Percentiles rank a stretch among this genome's conserved stretches.
Conservation (phyloP, 1,140 invertebrate species). For the Pteromalus puparum region DNA sequence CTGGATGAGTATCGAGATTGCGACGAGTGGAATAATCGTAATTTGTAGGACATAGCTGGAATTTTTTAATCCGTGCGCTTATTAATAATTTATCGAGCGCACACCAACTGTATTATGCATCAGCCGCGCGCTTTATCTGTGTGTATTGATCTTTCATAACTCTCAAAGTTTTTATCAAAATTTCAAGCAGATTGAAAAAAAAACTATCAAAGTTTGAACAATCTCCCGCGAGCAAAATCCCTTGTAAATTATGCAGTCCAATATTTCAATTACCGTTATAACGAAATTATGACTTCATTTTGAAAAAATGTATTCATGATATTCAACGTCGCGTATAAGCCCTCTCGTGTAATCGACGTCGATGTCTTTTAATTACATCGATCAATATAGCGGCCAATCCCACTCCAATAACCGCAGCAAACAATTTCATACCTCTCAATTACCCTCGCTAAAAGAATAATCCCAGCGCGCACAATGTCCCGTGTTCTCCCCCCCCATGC, state of each 20-base stretch:
- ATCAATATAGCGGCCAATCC: neutral
- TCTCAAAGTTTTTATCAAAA: neutral
- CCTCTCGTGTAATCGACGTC: neutral
- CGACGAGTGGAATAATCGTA: neutral
- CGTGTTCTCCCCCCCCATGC: neutral
- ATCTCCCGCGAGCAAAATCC: no score
- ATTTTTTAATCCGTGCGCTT: neutral
- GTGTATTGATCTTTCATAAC: neutral
- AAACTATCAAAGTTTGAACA: no score
- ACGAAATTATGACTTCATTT: neutral
- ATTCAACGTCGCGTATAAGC: neutral
- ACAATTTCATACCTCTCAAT: conserved; percentile 1
- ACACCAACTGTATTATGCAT: neutral
- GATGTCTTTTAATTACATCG: neutral
- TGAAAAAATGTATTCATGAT: neutral
- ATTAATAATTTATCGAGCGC: neutral
- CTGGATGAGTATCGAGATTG: neutral
- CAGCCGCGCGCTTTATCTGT: neutral
- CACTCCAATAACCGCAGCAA: neutral
- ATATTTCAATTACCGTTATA: neutral
- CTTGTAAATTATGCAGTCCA: neutral
- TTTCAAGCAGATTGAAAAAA: no score
- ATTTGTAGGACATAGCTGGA: neutral
- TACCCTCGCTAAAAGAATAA: conserved; percentile 18
- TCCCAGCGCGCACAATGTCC: neutral